Conservation (phyloP, 2,888 invertebrate genomes). For the Xanthia icteritia region DNA sequence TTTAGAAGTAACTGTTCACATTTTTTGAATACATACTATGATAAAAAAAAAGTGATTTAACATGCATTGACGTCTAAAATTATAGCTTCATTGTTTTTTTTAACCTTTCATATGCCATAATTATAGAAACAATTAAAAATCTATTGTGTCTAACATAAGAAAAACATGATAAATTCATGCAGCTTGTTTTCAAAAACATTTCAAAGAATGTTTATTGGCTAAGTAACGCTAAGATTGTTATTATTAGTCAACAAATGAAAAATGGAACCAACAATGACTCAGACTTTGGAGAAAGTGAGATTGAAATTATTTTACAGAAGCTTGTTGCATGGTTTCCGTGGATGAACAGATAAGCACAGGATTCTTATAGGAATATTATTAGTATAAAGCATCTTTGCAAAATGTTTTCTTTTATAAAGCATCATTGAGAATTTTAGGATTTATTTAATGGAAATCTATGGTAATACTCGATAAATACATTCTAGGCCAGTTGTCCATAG, state of each 20-base stretch:
- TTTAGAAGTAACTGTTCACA: not conserved
- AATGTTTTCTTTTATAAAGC: not conserved
- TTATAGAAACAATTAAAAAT: too few species aligned
- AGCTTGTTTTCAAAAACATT: not conserved
- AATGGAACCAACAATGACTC: conserved; percentile 16
- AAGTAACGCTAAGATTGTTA: not conserved
- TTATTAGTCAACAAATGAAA: conserved; percentile 20
- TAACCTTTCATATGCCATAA: too few species aligned
- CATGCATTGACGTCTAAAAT: conserved; percentile 10
- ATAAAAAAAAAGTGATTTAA: not conserved
- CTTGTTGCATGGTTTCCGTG: conserved; percentile 1
- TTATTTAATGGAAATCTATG: conserved; percentile 8
- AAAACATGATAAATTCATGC: not conserved
- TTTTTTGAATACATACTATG: not conserved
- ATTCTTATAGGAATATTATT: conserved; percentile 41
- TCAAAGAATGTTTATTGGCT: not conserved
- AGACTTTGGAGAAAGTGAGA: conserved; percentile 15
- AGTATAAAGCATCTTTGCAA: not conserved
- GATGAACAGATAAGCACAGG: not conserved
- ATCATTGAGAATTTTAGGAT: not conserved
- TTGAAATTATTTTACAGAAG: conserved; percentile 9
- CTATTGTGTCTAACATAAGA: rapidly evolving
- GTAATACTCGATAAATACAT: conserved; percentile 6
- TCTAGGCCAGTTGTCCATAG: not conserved
- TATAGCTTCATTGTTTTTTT: not conserved